These are phyloP conservation scores for Dasypogon diadema DNA, from an alignment of 2,888 invertebrate species.

Conservation along the genomic window DNA sequence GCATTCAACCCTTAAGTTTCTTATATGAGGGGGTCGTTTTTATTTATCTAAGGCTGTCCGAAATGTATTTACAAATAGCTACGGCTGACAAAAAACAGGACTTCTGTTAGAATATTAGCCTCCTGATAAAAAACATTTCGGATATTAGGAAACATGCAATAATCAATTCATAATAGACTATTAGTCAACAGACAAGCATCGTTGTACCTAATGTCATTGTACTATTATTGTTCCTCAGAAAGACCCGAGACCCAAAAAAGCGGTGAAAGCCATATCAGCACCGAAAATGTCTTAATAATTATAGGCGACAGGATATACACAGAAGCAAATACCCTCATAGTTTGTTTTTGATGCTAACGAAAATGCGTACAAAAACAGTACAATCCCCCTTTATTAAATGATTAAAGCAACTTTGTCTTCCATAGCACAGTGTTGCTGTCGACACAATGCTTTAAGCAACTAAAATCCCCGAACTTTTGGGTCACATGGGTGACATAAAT, in stretches of 20 bases:
- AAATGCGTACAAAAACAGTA: conserved; percentile 24
- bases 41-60: too few species aligned
- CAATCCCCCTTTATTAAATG: conserved; percentile 38
- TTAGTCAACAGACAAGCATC: too few species aligned
- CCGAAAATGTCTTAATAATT: neutral
- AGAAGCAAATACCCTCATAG: neutral
- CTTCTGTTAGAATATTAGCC: too few species aligned
- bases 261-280: too few species aligned
- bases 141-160: too few species aligned
- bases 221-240: neutral
- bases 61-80: too few species aligned
- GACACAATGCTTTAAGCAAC: conserved; percentile 46
- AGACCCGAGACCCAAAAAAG: neutral
- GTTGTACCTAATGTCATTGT: neutral
- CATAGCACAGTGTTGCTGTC: conserved; percentile 16
- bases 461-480: conserved; percentile 47
- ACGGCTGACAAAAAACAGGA: too few species aligned
- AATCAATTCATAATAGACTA: too few species aligned
- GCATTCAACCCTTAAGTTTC: too few species aligned
- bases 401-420: conserved; percentile 28
- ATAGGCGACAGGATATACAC: neutral
- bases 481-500: conserved; percentile 51
- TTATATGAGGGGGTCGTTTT: too few species aligned
- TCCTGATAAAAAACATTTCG: too few species aligned
- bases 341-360: neutral